A percentile compares a stretch with the other conserved stretches of the same genome.
Evolutionary conservation across 2,888 invertebrate species (phyloP).

Genomic region (Oeneis ivallda): DNA sequence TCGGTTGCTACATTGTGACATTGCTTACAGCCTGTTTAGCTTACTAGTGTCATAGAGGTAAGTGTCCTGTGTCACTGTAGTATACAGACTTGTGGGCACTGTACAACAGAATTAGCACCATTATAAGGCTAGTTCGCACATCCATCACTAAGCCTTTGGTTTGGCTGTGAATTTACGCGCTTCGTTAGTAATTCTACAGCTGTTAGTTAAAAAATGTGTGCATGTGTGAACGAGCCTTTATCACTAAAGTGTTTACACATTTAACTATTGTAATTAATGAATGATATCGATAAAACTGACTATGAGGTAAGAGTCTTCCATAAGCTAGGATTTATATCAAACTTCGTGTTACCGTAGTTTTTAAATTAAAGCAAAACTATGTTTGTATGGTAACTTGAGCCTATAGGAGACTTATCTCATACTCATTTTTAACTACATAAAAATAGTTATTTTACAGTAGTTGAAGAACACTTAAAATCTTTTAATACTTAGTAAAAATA

Average conservation of each 20-base stretch:
- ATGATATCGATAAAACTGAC: neutral
- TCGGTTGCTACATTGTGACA: neutral
- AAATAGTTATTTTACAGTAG: no score
- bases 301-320: no score
- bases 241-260: neutral
- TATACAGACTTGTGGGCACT: neutral
- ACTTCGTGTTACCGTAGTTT: no score
- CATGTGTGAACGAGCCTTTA: slow-evolving; percentile 25
- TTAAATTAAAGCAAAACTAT: no score
- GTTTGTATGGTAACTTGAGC: no score
- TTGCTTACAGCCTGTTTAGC: no score
- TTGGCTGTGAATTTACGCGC: slow-evolving; percentile 34
- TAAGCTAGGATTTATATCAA: no score
- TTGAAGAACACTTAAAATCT: no score
- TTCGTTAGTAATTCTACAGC: neutral
- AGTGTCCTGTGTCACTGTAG: neutral
- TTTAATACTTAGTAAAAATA: no score
- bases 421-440: no score
- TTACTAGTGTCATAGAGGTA: no score
- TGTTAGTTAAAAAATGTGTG: neutral
- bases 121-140: slow-evolving; percentile 20
- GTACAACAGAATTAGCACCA: neutral
- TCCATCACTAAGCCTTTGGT: slow-evolving; percentile 20
- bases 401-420: no score
- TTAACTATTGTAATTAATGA: neutral